phyloP scores from a whole-genome alignment of 64 coral and sea anemone species.

The Montipora foliosa region DNA sequence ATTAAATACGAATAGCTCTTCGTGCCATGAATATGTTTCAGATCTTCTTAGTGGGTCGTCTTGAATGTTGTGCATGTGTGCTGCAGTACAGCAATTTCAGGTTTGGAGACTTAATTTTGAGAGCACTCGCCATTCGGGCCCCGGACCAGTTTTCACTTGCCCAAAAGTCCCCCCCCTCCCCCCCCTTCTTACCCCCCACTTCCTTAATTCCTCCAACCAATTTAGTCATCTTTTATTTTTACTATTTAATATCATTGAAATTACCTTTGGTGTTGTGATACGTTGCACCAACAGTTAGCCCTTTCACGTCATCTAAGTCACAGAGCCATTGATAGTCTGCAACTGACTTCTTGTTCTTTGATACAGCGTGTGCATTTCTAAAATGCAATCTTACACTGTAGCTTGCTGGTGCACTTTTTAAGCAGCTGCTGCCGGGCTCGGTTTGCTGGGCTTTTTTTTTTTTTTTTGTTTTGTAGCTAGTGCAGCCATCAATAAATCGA shows the following conservation, averaged over 20 bases:
- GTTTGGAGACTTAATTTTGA: not conserved
- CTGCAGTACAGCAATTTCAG: too few species aligned
- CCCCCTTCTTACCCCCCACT: too few species aligned
- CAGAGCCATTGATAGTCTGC: conserved; percentile 12
- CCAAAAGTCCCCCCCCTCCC: too few species aligned
- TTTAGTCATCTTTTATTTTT: too few species aligned
- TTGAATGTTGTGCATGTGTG: too few species aligned
- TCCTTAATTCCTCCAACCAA: too few species aligned
- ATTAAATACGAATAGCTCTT: too few species aligned
- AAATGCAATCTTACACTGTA: not conserved
- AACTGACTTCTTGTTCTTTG: conserved; percentile 17
- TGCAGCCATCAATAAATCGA: conserved; percentile 11
- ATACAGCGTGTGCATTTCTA: conserved; percentile 21
- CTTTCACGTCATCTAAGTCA: not conserved
- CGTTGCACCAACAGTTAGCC: not conserved
- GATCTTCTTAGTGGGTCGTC: too few species aligned
- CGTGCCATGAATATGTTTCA: too few species aligned
- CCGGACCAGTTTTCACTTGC: too few species aligned
- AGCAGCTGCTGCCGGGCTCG: not conserved
- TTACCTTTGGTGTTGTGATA: too few species aligned
- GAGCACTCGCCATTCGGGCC: too few species aligned
- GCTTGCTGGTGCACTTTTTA: conserved; percentile 1
- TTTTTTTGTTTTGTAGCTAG: not conserved
- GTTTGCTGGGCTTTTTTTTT: conserved; percentile 22
- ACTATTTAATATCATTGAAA: not conserved